Base-by-base conservation (phyloP, 2,888 invertebrate species). In the Norana najaformis region DNA sequence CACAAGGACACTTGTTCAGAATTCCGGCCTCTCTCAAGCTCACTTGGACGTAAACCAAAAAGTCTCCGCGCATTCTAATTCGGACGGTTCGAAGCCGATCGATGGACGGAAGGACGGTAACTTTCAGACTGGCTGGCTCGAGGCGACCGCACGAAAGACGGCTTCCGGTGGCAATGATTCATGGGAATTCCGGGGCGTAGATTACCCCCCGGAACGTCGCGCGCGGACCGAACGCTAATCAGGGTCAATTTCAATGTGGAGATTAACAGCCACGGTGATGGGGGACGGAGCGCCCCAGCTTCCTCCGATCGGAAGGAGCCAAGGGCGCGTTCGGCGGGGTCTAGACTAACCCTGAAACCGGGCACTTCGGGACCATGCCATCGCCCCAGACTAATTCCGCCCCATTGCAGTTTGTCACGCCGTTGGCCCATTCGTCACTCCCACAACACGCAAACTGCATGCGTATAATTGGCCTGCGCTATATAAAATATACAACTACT, bases 341-440 rank as follows among this genome's bases (percentile, higher is more conserved):
- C 23, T 23, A 8, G n/a, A n/a, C 69, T 16, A 16, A 69, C 69
- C 69, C 69, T n/a, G 69, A 69, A 69, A 69, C 30, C 69, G 69
- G 30, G n/a, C 30, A 8, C 11, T 11, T n/a, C 30, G n/a, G 69
- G 69, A 69, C 69, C 30, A 8, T n/a, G n/a, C 69, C 53, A n/a
- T n/a, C 11, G n/a, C 69, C 8, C 4, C 8, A 4, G 69, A n/a
- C 69, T 69, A 69, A 69, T 69, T 69, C 69, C 69, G 69, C 69
- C 69, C 69, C 69, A 69, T 69, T 69, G 69, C 69, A 69, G 69
- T 69, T 69, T n/a, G n/a, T n/a, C 69, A 69, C n/a, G 69, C 30
- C 69, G n/a, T n/a, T 69, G n/a, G 16, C 3, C n/a, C 69, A 69
- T 69, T 13, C 8, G 69, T 69, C 69, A 69, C 30, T 11, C n/a